Evolutionary conservation across 2,888 invertebrate species (phyloP), one percentile per base, ranked within the genome.

Genomic region (Podotricha telesiphe): DNA sequence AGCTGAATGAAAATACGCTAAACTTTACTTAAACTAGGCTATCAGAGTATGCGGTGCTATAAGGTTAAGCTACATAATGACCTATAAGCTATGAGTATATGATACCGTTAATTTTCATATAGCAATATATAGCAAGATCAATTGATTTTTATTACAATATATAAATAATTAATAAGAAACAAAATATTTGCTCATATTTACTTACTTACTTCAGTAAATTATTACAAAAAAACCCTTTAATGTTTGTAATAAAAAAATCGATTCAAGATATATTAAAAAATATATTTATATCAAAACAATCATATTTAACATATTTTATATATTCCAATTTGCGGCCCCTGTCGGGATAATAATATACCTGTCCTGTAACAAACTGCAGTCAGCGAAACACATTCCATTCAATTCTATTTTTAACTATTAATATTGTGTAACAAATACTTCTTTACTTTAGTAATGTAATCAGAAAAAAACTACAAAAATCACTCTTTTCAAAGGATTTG

Each of bases 291-390:
- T n/a, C 11, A 17, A 55, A n/a, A 55, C 42, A 10, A 45, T 17
- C 1, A 28, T 13, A 59, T 28, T 28, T 11, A 45, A 17, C n/a
- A 45, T 59, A 45, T 59, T 20, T n/a, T 59, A 45, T 22, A 59
- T 37, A 62, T 61, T 17, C 37, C 37, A 62, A 62, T 62, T 34
- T 48, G 48, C 37, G 47, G 7, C 62, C 59, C 59, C 59, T 45
- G 59, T 11, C 59, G 45, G 59, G n/a, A 45, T 45, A 48, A 62
- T 48, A 62, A 17, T 3, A 28, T 61, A 61, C n/a, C n/a, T n/a
- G n/a, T 62, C 48, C 62, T 59, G 59, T 48, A 22, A 34, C 34
- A 62, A 19, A 20, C 62, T 37, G 28, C 61, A 62, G 50, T 62
- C 62, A 62, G 19, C 37, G 48, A 48, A 62, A 50, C 62, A 34